These are phyloP conservation scores for Prunella strophiata DNA, from an alignment of 2,797 vertebrate species.

Conservation along the genomic window DNA sequence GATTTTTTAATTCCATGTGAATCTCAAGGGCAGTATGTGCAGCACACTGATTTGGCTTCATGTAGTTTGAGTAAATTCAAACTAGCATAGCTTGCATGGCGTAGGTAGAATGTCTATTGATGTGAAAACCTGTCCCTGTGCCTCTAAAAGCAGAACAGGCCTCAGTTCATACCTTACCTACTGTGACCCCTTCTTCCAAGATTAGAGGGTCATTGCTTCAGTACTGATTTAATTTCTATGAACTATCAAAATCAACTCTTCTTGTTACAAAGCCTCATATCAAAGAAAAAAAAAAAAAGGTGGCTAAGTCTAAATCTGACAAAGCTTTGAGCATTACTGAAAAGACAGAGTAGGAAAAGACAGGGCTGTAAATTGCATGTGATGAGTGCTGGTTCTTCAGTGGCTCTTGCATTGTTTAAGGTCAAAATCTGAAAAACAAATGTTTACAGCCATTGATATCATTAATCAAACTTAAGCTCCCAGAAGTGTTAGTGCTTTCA, in stretches of 20 bases:
- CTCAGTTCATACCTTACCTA: neutral
- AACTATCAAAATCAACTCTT: neutral
- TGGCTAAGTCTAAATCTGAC: neutral
- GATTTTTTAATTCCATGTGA: neutral
- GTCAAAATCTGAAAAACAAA: conserved; percentile 13
- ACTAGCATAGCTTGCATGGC: neutral
- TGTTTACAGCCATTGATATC: neutral
- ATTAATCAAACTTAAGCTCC: conserved; percentile 7
- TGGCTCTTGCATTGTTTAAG: neutral
- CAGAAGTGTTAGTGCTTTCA: neutral
- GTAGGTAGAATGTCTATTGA: neutral
- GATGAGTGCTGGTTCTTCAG: neutral
- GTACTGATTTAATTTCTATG: neutral
- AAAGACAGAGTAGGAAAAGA: neutral
- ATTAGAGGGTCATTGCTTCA: neutral
- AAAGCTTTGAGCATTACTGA: neutral
- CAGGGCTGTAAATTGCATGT: neutral
- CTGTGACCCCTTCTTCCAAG: neutral
- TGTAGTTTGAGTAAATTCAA: neutral
- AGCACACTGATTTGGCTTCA: neutral
- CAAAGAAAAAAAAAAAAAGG: neutral
- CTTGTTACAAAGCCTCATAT: neutral
- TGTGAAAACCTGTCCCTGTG: neutral
- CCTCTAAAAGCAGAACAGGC: neutral
- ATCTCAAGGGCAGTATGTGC: neutral